Evolutionary conservation across 2,888 invertebrate species (phyloP), one percentile per base, ranked within the genome.

Genomic region (Ichneumoninae sp.): DNA sequence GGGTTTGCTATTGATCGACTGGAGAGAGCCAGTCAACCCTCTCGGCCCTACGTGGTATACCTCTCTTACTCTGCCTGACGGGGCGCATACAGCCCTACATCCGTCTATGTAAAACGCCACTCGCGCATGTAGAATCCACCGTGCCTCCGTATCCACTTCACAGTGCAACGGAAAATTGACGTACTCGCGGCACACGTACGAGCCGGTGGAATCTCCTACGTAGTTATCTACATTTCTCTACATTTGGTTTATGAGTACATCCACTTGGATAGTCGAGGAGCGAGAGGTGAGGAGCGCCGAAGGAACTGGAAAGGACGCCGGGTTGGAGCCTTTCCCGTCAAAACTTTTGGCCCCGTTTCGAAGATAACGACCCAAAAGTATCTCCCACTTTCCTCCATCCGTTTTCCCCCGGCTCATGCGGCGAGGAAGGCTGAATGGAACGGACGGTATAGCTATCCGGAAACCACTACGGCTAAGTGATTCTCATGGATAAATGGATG

Each of bases 1-100:
- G 85, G 75, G 83, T 82, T 90, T 90, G 90, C 91, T 93, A 93
- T 93, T 92, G 93, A 93, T 93, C 93, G 93, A 91, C 91, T 90
- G 89, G 89, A 90, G 90, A 90, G 86, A 85, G 86, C 84, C 90
- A 91, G 91, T 91, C 92, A 92, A 92, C 92, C 91, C 92, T 90
- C 92, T 91, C 91, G 90, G 90, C 89, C 89, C 90, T 90, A 90
- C 88, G 88, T 90, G 62, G 86, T 87, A 88, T 60, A 50, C 77
- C 76, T 77, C 44, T 87, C 79, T 69, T 33, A 71, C 79, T 75
- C 83, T 80, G 75, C 83, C 80, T 83, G 16, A 62, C 30, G 62
- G 6, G 62, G 82, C 80, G 82, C 86, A 75, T 84, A 83, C 80
- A 85, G 44, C 82, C 70, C 83, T 78, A 66, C 75, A 82, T 71